phyloP scores from a whole-genome alignment of 2,797 vertebrate species.

The Coregonus suidteri region DNA sequence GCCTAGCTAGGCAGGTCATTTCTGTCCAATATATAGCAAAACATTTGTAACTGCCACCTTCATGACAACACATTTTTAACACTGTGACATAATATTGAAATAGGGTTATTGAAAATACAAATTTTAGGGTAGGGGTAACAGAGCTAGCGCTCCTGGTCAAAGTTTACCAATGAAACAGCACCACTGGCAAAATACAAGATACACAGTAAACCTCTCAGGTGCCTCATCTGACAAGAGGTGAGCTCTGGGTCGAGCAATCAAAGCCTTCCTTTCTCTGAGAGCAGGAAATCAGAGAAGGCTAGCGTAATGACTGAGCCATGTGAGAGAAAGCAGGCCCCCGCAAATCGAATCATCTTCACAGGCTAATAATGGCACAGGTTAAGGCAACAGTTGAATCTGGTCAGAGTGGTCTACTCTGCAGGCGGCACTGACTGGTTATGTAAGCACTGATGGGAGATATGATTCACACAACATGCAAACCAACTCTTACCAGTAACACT shows the following conservation, averaged over 20 bases:
- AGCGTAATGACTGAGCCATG: background rate
- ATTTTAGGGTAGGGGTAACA: too few species aligned
- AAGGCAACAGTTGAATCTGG: conserved; percentile 51
- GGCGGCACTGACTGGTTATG: conserved; percentile 54
- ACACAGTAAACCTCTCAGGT: background rate
- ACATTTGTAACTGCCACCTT: background rate
- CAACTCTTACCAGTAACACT: conserved; percentile 35
- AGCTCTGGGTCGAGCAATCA: background rate
- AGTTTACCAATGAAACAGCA: background rate
- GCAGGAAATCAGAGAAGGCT: background rate
- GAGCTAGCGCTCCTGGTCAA: too few species aligned
- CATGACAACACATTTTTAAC: too few species aligned
- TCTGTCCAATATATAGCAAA: background rate
- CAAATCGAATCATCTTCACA: conserved; percentile 29
- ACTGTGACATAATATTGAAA: too few species aligned
- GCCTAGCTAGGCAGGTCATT: background rate
- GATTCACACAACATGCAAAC: conserved; percentile 56
- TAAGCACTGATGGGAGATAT: conserved; percentile 56
- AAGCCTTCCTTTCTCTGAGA: background rate
- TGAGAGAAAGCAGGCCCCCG: conserved; percentile 26
- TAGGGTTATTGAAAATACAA: too few species aligned
- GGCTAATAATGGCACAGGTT: conserved; percentile 44
- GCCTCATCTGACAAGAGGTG: conserved; percentile 1
- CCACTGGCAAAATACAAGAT: background rate
- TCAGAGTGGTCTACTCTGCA: conserved; percentile 45